Evolutionary conservation across 2,888 invertebrate species (phyloP), one percentile per base, ranked within the genome.

Genomic region (Eupithecia tripunctaria): DNA sequence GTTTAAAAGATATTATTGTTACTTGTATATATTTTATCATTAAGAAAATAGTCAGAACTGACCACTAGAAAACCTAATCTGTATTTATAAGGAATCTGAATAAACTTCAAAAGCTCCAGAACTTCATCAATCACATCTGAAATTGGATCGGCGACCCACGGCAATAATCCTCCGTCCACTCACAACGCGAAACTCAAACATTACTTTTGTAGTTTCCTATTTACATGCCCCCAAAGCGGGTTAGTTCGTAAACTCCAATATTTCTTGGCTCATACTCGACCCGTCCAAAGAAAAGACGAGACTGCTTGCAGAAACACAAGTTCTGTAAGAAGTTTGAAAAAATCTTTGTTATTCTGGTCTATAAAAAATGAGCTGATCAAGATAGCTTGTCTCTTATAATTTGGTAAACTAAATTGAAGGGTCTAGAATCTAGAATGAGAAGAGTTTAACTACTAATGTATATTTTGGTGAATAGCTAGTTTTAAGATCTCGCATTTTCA

Each of bases 211-310:
- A 91, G 90, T 91, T 91, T 87, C 89, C 89, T 91, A 93, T 94
- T 93, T 93, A 92, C 93, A 93, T 93, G 91, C 89, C 89, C 91
- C 92, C 89, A 91, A 91, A 92, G 91, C 91, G 91, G 91, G 90
- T 92, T 92, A 91, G 91, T 92, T 90, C 86, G 89, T 86, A 88
- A 91, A 92, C 90, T 91, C 90, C 90, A 91, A 92, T 92, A 92
- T 91, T 91, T 91, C 92, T 91, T 91, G 88, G 87, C 90, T 88
- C 88, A 86, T 88, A 88, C 87, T 83, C 82, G 85, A 83, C 84
- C 76, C 74, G 59, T 76, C 25, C 77, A 80, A 75, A 80, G 79
- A 32, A 66, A 38, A 75, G 29, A 65, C 15, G 68, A 66, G 70
- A 56, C 41, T 10, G n/a, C 27, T 59, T 38, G 65, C 76, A 79